Evolutionary conservation across 2,113 vertebrate genomes (phyloP), one percentile per base, ranked within the genome.

Genomic region (Chloebia gouldiae): DNA sequence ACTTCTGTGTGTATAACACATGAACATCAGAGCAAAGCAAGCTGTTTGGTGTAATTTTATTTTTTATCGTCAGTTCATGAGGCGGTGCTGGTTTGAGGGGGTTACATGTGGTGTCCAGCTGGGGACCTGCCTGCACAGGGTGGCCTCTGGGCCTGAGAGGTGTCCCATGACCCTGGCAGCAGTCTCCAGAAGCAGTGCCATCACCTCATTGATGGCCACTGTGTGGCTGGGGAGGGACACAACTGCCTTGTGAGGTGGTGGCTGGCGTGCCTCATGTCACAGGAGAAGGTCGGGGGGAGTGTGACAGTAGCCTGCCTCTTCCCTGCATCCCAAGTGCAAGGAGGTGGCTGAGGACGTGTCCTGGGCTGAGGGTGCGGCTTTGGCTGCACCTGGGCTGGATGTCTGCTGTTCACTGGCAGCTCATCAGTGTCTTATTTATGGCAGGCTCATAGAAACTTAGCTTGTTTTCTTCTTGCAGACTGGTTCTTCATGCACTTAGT

Each of bases 221-320:
- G 23, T 21, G 25, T 0, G 0, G 12, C 15, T 2, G 11, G 8
- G 20, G 40, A 61, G 61, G 61, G 66, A n/a, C 13, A 13, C 1
- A 4, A 8, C 13, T 42, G 37, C 60, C 59, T 54, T 61, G 50
- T 0, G 0, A 61, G 30, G 35, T 0, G 9, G 6, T 39, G 40
- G n/a, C 69, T 39, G 72, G 23, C 35, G 9, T 0, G 0, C 21
- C 65, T 63, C 25, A 2, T 37, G 61, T 61, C 47, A 22, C 6
- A 59, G 86, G 65, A 61, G 56, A 61, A 79, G 33, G 60, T 53
- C 40, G 31, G 42, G 56, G 25, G 39, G 42, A 59, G 39, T 31
- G 57, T 71, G 82, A 57, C 69, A 30, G 22, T 10, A 45, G 40
- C 47, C 45, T 44, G 12, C 24, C 65, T 35, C n/a, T 56, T 35